A percentile compares a stretch with the other conserved stretches of the same genome.
These are phyloP conservation scores for Epirrhoe tristata DNA, from an alignment of 2,888 invertebrate species.

Conservation along the genomic window DNA sequence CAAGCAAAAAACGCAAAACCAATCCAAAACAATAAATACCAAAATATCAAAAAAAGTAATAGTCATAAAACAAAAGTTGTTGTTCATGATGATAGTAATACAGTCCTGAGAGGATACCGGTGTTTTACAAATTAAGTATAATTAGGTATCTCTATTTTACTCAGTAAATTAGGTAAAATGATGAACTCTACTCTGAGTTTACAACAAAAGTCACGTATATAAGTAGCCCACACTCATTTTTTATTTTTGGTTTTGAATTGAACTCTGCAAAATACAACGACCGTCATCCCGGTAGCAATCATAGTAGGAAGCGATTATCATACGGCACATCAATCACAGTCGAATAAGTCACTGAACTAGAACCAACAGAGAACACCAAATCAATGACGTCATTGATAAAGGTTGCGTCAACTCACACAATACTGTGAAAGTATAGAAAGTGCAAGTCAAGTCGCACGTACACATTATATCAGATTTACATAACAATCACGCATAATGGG, in stretches of 20 bases:
- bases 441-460: slow-evolving; percentile 79
- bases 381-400: slow-evolving; percentile 46
- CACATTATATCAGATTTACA: slow-evolving; percentile 83
- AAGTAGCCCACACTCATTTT: too few species aligned
- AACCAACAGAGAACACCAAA: slow-evolving; percentile 24
- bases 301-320: background rate
- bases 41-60: too few species aligned
- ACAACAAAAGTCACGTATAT: too few species aligned
- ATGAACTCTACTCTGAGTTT: too few species aligned
- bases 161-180: too few species aligned
- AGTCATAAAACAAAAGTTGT: too few species aligned
- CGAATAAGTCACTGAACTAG: slow-evolving; percentile 25
- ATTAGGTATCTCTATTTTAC: too few species aligned
- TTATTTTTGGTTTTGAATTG: too few species aligned
- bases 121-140: too few species aligned
- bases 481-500: slow-evolving; percentile 78
- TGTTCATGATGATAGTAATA: too few species aligned
- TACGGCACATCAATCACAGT: slow-evolving; percentile 4
- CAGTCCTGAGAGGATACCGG: too few species aligned
- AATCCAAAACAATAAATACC: too few species aligned
- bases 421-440: slow-evolving; percentile 85
- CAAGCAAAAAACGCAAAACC: background rate
- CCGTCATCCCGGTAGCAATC: background rate
- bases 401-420: slow-evolving; percentile 74
- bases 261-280: background rate